These are phyloP conservation scores for Bubo blakistoni DNA, from an alignment of 2,113 vertebrate genomes.

Conservation along the genomic window DNA sequence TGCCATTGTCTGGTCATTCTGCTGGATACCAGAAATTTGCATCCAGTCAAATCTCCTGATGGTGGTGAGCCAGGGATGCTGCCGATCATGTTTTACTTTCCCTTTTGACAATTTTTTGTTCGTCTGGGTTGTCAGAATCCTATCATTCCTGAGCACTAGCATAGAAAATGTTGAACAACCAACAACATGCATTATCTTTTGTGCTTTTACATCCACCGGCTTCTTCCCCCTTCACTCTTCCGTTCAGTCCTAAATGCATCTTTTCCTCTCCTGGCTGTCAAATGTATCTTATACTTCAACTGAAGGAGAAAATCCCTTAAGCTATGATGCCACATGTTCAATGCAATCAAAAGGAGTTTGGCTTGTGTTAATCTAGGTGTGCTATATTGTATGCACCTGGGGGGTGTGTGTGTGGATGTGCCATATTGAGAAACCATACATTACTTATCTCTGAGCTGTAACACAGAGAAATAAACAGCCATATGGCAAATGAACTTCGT, in stretches of 20 bases:
- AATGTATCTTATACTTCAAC: neutral
- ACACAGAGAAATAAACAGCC: constrained; percentile 71
- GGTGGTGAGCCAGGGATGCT: neutral
- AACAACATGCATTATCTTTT: neutral
- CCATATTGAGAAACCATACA: constrained; percentile 55
- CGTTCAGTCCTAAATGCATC: neutral
- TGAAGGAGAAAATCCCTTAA: constrained; percentile 60
- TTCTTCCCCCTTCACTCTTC: neutral
- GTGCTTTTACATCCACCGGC: neutral
- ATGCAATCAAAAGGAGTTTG: constrained; percentile 21
- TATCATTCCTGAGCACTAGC: neutral
- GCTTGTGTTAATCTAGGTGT: constrained; percentile 53
- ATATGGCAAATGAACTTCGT: constrained; percentile 72
- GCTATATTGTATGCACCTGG: neutral
- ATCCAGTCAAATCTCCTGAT: neutral
- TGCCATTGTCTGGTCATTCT: neutral
- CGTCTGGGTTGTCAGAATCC: neutral
- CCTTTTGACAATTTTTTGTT: neutral
- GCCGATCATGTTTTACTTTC: neutral
- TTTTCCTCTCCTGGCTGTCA: constrained; percentile 50
- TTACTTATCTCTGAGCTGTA: constrained; percentile 61
- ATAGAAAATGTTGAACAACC: neutral
- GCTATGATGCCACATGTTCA: constrained; percentile 36
- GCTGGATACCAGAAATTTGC: neutral
- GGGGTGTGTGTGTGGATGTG: neutral